Conservation (phyloP, 2,797 vertebrate genomes). For the Micromesistius poutassou region DNA sequence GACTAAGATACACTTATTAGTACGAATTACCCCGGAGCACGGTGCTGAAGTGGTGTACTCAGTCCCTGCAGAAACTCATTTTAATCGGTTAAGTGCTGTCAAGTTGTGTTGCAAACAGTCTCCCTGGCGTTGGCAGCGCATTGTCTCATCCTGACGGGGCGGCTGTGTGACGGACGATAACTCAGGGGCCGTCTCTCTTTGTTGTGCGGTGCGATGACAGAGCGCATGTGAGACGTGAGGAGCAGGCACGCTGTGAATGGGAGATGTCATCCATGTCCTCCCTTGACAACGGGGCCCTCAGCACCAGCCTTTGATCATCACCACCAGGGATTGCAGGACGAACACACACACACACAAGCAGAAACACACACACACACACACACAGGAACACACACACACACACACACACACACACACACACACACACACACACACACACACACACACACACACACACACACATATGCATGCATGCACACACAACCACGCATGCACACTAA, state of each 20-base stretch:
- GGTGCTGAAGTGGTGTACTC: neutral
- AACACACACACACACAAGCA: neutral
- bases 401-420: neutral
- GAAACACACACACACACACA: neutral
- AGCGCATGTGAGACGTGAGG: slow-evolving; percentile 63
- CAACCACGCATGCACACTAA: neutral
- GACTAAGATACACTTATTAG: slow-evolving; percentile 63
- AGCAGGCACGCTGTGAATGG: slow-evolving; percentile 64
- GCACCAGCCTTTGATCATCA: slow-evolving; percentile 67
- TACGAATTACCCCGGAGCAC: slow-evolving; percentile 52
- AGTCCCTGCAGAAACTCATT: neutral
- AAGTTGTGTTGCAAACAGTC: slow-evolving; percentile 65
- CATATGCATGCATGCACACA: neutral
- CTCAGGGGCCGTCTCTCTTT: slow-evolving; percentile 68
- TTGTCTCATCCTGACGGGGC: slow-evolving; percentile 74
- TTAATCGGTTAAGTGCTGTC: slow-evolving; percentile 64
- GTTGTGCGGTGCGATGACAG: slow-evolving; percentile 69
- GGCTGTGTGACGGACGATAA: slow-evolving; percentile 69
- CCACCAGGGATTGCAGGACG: slow-evolving; percentile 49
- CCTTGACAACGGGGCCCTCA: slow-evolving; percentile 54
- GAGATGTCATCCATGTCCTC: slow-evolving; percentile 60
- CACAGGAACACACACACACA: neutral
- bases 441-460: neutral
- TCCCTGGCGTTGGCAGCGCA: slow-evolving; percentile 62
- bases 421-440: neutral